Evolutionary conservation across 64 coral and sea anemone species (phyloP), one percentile per base, ranked within the genome.

Genomic region (Montipora efflorescens): DNA sequence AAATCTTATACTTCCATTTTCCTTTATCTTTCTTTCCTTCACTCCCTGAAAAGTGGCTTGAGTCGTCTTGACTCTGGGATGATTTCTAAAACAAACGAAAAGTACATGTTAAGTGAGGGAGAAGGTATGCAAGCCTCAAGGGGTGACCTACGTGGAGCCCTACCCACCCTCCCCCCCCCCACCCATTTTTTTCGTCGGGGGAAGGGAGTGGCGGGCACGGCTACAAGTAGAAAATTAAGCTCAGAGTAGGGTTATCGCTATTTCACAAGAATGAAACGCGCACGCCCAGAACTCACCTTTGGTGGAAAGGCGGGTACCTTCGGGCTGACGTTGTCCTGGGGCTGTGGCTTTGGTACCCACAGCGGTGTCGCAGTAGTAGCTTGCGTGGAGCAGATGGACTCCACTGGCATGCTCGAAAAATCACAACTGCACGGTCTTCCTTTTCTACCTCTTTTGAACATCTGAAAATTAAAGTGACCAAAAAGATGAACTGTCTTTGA

Each of bases 391-490:
- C 66, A 59, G 47, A 68, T 21, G 44, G 66, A 23, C 4, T 68
- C 82, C 10, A 46, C 67, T 5, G 20, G 20, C 62, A 86, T 49
- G 11, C 47, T 22, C 1, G 82, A 86, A 10, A 86, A 66, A 21
- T 86, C 82, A 21, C 14, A 18, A 86, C 82, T 86, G 45, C 67
- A 45, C 20, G 64, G 82, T 46, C 82, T 86, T 12, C n/a, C 80
- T 67, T 67, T 83, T 8, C 80, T 67, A 4, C 67, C 66, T 49
- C 47, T 86, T 51, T 8, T 47, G 16, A 86, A 86, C 45, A 86
- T 10, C 81, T 84, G 16, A 11, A 12, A 49, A 49, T 68, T 7
- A 67, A 18, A 21, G 67, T 16, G 3, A 5, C 16, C 13, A 47
- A 47, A 36, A 45, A 16, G 44, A 13, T 45, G 21, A 64, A 2